Conservation (phyloP, 2,113 vertebrate species). For the Oenanthe oenanthe region DNA sequence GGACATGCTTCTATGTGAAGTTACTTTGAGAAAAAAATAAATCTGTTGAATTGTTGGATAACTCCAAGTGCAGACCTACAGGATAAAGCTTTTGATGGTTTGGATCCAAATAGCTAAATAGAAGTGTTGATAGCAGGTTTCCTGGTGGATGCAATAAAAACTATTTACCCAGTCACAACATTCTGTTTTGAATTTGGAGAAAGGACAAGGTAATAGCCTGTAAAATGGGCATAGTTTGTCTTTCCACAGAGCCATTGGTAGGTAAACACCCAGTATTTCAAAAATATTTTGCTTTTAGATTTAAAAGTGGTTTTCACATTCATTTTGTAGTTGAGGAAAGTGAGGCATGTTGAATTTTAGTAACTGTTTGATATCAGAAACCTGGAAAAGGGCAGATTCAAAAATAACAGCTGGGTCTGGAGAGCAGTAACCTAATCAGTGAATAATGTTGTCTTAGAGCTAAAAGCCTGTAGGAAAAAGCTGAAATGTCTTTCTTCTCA, state of each 20-base stretch:
- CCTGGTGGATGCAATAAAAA: neutral
- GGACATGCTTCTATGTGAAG: neutral
- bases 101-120: neutral
- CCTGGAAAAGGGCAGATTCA: neutral
- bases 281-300: neutral
- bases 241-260: neutral
- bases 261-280: neutral
- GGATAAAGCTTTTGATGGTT: neutral
- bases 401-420: neutral
- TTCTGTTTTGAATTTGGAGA: neutral
- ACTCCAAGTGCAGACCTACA: neutral
- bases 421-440: neutral
- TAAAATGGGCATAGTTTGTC: neutral
- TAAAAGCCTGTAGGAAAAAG: constrained; percentile 21
- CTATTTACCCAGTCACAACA: neutral
- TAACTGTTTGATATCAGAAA: neutral
- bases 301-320: neutral
- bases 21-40: neutral
- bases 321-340: neutral
- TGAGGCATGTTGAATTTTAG: neutral
- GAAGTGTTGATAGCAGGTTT: neutral
- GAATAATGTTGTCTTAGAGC: neutral
- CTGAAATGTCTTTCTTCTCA: neutral
- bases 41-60: neutral
- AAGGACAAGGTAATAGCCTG: neutral